Percentiles rank a stretch among this genome's conserved stretches.
Conservation (phyloP, 1,140 invertebrate genomes). For the Drosophila sechellia region DNA sequence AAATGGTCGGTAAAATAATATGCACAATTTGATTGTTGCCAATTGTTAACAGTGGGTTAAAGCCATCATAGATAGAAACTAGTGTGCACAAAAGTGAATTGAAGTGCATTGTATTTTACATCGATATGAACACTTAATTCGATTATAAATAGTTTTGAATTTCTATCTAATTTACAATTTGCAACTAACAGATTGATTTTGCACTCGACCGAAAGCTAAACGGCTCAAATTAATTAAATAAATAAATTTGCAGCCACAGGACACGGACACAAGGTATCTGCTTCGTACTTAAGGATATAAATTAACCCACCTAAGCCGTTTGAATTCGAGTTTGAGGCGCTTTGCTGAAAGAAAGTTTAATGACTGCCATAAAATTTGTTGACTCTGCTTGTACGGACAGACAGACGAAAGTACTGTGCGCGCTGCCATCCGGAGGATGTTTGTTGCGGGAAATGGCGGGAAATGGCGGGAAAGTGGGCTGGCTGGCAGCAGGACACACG, state of each 20-base stretch:
- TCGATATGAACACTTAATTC: not conserved
- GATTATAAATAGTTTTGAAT: not conserved
- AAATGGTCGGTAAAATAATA: slow-evolving; percentile 23
- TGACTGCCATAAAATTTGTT: slow-evolving; percentile 81
- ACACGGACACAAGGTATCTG: slow-evolving; percentile 14
- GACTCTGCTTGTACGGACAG: slow-evolving; percentile 56
- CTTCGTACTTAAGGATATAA: slow-evolving; percentile 48
- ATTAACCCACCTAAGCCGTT: slow-evolving; percentile 49
- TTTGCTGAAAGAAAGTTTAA: slow-evolving; percentile 81
- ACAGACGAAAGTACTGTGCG: slow-evolving; percentile 31
- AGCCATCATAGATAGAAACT: not conserved
- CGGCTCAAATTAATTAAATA: slow-evolving; percentile 70
- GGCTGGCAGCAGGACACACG: not conserved
- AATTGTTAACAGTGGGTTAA: slow-evolving; percentile 7
- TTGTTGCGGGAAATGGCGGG: not conserved
- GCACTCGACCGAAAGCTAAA: slow-evolving; percentile 42
- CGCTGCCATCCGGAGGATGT: slow-evolving; percentile 13
- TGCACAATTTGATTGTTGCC: not conserved
- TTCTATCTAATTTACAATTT: too few species aligned
- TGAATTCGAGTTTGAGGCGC: slow-evolving; percentile 53
- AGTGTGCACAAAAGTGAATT: too few species aligned
- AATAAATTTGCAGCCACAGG: slow-evolving; percentile 50
- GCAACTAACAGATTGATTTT: slow-evolving; percentile 52
- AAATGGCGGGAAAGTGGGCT: not conserved
- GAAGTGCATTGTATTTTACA: too few species aligned